Base-by-base conservation (phyloP, 2,888 invertebrate species). In the Cephonodes hylas region DNA sequence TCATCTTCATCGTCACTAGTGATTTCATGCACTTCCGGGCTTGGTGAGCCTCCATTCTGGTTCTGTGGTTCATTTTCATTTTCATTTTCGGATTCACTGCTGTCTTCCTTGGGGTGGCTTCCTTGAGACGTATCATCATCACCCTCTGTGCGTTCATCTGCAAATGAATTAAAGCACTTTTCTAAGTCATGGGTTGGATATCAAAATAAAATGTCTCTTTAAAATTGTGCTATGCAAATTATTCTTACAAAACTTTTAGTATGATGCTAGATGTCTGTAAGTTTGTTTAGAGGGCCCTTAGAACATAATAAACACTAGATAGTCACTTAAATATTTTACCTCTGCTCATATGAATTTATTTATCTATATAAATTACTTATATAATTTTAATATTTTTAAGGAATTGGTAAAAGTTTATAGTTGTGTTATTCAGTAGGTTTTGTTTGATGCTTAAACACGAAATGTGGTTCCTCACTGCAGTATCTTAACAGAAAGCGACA, bases 1-100 rank as follows among this genome's bases (percentile, higher is more conserved):
- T 93, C 94, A 71, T 95, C 95, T 66, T 93, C 93, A 73, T 94
- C 94, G 68, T 91, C 93, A 84, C 93, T 93, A 59, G 91, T 89
- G 61, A 93, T 93, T 77, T 93, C 93, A 74, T 93, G 93, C 4
- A 93, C 93, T 72, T 93, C 94, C 46, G 88, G 88, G 61, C 81
- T 86, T 20, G 81, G 84, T 42, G 74, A 87, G 13, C 81, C 87
- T 25, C 89, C 91, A 80, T 91, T 91, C 73, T 91, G 90, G 69
- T 80, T 89, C 68, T 89, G 89, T 58, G 86, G 80, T 67, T 85
- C 86, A 77, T 83, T 84, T 69, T 86, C 86, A 77, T 83, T 84
- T 69, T 86, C 88, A 69, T 82, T 81, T 68, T 86, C 86, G 59
- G 88, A 89, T 57, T 90, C 90, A 84, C 91, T 90, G 68, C 88